These are phyloP conservation scores for Drosophila formosana DNA, from an alignment of 2,888 invertebrate species.

Conservation along the genomic window DNA sequence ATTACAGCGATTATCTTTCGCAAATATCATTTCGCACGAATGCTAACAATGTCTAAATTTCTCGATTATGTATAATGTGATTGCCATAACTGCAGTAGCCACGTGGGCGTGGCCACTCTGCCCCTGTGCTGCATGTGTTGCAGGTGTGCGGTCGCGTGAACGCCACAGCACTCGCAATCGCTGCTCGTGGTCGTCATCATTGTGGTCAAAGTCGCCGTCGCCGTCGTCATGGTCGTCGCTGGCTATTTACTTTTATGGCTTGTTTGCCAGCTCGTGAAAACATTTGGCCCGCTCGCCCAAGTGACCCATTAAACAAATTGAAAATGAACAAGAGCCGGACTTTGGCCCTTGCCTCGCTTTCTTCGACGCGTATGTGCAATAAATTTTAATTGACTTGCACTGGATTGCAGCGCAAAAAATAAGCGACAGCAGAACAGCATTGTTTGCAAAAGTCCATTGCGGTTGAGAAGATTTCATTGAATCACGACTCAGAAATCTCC, in stretches of 20 bases:
- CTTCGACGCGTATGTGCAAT: slow-evolving; percentile 70
- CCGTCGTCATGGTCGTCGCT: slow-evolving; percentile 15
- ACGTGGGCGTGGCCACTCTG: slow-evolving; percentile 3
- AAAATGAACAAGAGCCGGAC: slow-evolving; percentile 61
- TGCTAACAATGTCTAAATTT: slow-evolving; percentile 75
- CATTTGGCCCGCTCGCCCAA: slow-evolving; percentile 65
- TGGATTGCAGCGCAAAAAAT: slow-evolving; percentile 59
- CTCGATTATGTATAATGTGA: slow-evolving; percentile 51
- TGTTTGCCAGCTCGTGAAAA: slow-evolving; percentile 75
- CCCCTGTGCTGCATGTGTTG: neutral
- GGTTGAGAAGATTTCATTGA: slow-evolving; percentile 55
- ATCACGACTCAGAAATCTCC: slow-evolving; percentile 59
- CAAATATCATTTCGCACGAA: slow-evolving; percentile 79
- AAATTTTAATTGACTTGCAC: slow-evolving; percentile 77
- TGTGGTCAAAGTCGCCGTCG: neutral
- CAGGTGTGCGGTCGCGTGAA: slow-evolving; percentile 62
- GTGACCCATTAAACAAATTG: slow-evolving; percentile 80
- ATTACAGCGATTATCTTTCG: slow-evolving; percentile 75
- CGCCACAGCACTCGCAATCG: neutral
- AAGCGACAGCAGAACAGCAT: slow-evolving; percentile 20
- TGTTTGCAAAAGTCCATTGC: slow-evolving; percentile 55
- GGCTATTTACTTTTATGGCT: slow-evolving; percentile 77
- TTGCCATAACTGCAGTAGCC: slow-evolving; percentile 26
- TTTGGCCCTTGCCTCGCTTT: slow-evolving; percentile 11
- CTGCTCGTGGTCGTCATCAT: slow-evolving; percentile 4